Evolutionary conservation across 2,888 invertebrate species (phyloP), one percentile per base, ranked within the genome.

Genomic region (Pandemis heparana): DNA sequence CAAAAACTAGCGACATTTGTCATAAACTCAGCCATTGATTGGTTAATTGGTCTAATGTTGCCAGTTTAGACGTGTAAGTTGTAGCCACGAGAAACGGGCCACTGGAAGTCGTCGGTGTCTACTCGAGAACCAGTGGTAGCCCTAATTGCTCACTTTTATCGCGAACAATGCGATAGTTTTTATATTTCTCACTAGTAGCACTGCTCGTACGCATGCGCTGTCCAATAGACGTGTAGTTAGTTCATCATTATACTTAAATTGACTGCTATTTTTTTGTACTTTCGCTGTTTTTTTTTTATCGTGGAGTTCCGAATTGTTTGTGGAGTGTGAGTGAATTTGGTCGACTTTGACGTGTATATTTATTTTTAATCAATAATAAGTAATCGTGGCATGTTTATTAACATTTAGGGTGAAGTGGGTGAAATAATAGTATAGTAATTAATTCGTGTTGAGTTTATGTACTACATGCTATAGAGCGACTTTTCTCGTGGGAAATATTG

Each of bases 281-380:
- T 53, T 53, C 16, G 71, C 43, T 43, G 43, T 43, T 75, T 76
- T 81, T 80, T 80, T 81, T 82, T 71, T 74, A 32, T 2, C 75
- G 77, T 79, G 84, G 81, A 81, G 80, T 81, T 84, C 81, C 86
- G 84, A 81, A 81, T 86, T 86, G 73, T 73, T 82, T 78, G 85
- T 82, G 77, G 80, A 79, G 71, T 78, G 81, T 80, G 79, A 75
- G 46, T 53, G 64, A 38, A 38, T 32, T 43, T 43, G 12, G 18
- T 12, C 14, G 5, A 48, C 38, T 39, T 16, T 0, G 18, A 67
- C 5, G 6, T 5, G 7, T 38, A 10, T 39, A 39, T 14, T 60
- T 60, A 8, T 39, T 38, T n/a, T 39, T 59, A 1, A 32, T n/a
- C 39, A 8, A 1, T 10, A 12, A n/a, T 4, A 60, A 6, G 1